A percentile compares a stretch with the other conserved stretches of the same genome.
Evolutionary conservation across 2,888 invertebrate species (phyloP).

Genomic region (Volucella bombylans): DNA sequence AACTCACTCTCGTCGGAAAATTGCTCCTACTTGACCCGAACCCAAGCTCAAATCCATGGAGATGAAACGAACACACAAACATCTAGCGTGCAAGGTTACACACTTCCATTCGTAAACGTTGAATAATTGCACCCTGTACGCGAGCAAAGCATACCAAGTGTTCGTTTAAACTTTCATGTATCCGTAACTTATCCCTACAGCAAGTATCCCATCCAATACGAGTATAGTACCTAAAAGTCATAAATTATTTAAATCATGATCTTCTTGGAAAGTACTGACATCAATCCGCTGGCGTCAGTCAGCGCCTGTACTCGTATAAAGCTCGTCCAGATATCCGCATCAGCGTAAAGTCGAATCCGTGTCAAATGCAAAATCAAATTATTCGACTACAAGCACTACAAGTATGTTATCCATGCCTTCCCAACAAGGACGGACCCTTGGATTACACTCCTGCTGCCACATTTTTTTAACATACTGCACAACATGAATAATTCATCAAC

Average conservation of each 20-base stretch:
- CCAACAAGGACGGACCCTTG: conserved; percentile 35
- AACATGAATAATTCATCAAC: conserved; percentile 67
- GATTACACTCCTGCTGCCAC: conserved; percentile 16
- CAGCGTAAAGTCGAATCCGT: conserved; percentile 57
- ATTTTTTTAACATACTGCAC: conserved; percentile 44
- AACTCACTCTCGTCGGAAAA: not conserved
- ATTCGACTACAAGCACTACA: conserved; percentile 36
- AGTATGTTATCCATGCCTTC: too few relatives aligned
- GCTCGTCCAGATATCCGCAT: conserved; percentile 54
- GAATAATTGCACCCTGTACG: conserved; percentile 25
- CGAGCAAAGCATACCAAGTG: conserved; percentile 14
- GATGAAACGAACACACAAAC: conserved; percentile 4
- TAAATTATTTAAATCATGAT: conserved; percentile 70
- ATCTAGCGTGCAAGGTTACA: conserved; percentile 48
- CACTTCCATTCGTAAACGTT: conserved; percentile 14
- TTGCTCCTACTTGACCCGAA: not conserved
- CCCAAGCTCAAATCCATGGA: not conserved
- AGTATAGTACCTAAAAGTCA: conserved; percentile 30
- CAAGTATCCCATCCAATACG: conserved; percentile 29
- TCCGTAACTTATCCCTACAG: conserved; percentile 23
- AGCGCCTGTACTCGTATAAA: conserved; percentile 9
- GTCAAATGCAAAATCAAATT: conserved; percentile 69
- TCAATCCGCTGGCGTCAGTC: conserved; percentile 42
- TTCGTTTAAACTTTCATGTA: conserved; percentile 27
- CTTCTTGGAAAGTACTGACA: conserved; percentile 42